Percentiles rank a stretch among this genome's conserved stretches.
phyloP scores from a whole-genome alignment of 2,797 vertebrate genomes.

The Tadarida brasiliensis region DNA sequence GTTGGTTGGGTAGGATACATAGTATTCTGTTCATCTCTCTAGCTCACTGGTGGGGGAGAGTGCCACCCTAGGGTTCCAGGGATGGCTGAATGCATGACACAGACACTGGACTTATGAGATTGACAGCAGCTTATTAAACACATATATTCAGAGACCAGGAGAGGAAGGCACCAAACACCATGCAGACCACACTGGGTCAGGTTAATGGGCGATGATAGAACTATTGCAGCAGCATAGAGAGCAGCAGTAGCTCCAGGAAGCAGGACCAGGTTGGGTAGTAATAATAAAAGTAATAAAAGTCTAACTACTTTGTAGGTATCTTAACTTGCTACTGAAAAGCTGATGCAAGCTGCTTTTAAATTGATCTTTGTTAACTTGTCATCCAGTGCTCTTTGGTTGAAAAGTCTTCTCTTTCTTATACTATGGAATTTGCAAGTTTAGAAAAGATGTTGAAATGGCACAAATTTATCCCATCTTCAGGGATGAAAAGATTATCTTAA shows the following conservation, averaged over 20 bases:
- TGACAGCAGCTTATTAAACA: neutral
- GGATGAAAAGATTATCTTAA: slow-evolving; percentile 4
- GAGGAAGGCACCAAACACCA: neutral
- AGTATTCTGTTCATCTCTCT: neutral
- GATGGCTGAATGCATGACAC: neutral
- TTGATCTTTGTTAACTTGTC: neutral
- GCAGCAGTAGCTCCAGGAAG: neutral
- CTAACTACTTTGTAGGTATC: neutral
- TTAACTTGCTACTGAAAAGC: neutral
- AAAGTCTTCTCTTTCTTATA: neutral
- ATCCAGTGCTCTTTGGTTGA: neutral
- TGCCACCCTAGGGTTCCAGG: neutral
- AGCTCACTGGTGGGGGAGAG: neutral
- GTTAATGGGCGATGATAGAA: neutral
- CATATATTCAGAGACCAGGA: neutral
- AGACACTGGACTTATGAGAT: neutral
- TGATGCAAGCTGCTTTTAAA: neutral
- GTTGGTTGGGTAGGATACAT: neutral
- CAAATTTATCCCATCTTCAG: neutral
- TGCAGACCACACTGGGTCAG: neutral
- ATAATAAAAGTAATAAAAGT: neutral
- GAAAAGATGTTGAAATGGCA: neutral
- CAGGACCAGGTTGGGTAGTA: neutral
- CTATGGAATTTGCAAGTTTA: slow-evolving; percentile 7
- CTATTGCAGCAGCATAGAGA: neutral